Evolutionary conservation across 2,797 vertebrate species (phyloP).

Genomic region (Chelmon rostratus): DNA sequence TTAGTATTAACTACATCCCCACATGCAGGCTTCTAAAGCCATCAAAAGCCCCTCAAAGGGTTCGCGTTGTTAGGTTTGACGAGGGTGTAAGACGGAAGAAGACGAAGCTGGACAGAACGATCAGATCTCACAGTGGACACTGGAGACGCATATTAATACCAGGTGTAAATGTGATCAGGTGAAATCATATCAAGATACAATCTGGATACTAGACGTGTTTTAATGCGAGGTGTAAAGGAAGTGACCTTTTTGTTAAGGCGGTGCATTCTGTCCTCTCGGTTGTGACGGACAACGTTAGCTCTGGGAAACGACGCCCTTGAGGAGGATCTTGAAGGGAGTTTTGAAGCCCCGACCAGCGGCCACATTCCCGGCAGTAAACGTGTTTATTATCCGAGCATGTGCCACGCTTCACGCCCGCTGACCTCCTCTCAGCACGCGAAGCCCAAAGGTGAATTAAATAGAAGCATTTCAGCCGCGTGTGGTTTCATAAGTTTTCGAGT

Average conservation of each 20-base stretch:
- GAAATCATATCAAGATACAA: too few species aligned
- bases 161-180: too few species aligned
- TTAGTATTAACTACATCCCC: too few species aligned
- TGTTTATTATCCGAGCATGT: constrained; percentile 22
- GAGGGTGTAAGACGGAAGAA: too few species aligned
- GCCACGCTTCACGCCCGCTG: constrained; percentile 31
- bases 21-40: too few species aligned
- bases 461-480: constrained; percentile 58
- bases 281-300: constrained; percentile 2
- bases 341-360: not conserved
- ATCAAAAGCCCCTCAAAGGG: too few species aligned
- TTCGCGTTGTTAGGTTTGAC: too few species aligned
- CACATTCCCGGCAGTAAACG: constrained; percentile 44
- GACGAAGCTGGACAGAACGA: too few species aligned
- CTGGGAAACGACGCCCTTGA: constrained; percentile 19
- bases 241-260: constrained; percentile 15
- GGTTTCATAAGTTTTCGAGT: constrained; percentile 64
- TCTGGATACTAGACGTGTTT: too few species aligned
- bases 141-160: too few species aligned
- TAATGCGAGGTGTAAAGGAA: too few species aligned
- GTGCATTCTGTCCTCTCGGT: constrained; percentile 5
- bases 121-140: too few species aligned
- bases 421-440: constrained; percentile 51
- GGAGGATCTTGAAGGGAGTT: constrained; percentile 33
- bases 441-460: constrained; percentile 63